These are phyloP conservation scores for Falco rusticolus DNA, from an alignment of 2,797 vertebrate genomes.

Conservation along the genomic window DNA sequence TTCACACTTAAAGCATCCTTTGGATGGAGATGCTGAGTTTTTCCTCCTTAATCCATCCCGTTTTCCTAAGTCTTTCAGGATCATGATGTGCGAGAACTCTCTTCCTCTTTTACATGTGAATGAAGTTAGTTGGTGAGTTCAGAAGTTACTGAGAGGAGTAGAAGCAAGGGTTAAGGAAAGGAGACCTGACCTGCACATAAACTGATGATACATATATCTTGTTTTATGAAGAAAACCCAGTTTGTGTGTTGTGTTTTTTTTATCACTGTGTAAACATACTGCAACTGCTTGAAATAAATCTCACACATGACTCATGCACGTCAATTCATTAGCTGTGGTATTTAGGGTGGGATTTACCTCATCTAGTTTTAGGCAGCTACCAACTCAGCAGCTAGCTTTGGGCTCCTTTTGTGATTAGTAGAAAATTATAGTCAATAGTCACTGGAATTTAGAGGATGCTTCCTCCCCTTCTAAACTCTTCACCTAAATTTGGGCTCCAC, in stretches of 20 bases:
- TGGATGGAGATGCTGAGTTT: neutral
- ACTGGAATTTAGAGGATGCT: neutral
- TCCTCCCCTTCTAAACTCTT: neutral
- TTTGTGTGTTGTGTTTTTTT: neutral
- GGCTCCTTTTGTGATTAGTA: neutral
- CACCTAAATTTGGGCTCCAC: neutral
- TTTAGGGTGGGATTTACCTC: conserved; percentile 50
- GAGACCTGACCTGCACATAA: neutral
- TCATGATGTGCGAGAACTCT: neutral
- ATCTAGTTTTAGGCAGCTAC: neutral
- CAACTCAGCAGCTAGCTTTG: neutral
- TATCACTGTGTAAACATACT: neutral
- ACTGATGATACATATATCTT: neutral
- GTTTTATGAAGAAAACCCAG: neutral
- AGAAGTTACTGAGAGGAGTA: neutral
- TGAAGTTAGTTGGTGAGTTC: neutral
- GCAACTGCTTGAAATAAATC: conserved; percentile 29
- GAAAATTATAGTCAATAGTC: neutral
- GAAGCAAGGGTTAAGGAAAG: neutral
- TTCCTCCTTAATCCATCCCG: neutral
- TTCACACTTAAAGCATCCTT: neutral
- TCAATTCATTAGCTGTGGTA: neutral
- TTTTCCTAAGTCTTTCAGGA: neutral
- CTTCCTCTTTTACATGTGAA: neutral
- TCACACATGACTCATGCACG: neutral